Evolutionary conservation across 2,797 vertebrate species (phyloP).

Genomic region (Hydrolagus colliei): DNA sequence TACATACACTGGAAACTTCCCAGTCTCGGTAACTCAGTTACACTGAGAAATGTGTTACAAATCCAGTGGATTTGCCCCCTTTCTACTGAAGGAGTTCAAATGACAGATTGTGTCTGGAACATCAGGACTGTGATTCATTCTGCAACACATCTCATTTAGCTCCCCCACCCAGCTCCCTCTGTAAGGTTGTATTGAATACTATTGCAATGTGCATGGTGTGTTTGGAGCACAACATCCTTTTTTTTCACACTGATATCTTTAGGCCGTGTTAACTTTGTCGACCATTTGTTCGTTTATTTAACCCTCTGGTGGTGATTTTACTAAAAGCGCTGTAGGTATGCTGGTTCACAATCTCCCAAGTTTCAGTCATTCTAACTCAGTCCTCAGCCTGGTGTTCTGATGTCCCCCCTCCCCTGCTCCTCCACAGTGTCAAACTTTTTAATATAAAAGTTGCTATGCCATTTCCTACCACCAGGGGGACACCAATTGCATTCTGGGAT

Average conservation of each 20-base stretch:
- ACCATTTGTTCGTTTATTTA: not conserved
- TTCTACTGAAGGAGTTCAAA: not conserved
- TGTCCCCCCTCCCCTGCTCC: too few species aligned
- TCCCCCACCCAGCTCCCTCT: not conserved
- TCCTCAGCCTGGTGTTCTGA: too few species aligned
- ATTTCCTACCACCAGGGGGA: not conserved
- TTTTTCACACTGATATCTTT: not conserved
- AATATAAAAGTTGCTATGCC: too few species aligned
- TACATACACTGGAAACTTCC: too few species aligned
- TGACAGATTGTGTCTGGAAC: not conserved
- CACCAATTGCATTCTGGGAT: not conserved
- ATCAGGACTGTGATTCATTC: not conserved
- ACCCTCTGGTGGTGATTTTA: not conserved
- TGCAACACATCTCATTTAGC: not conserved
- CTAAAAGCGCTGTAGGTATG: not conserved
- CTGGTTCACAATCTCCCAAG: not conserved
- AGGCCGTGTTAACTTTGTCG: not conserved
- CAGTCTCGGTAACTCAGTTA: too few species aligned
- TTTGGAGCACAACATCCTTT: not conserved
- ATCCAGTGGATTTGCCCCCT: not conserved
- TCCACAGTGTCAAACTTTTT: not conserved
- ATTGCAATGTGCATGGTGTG: not conserved
- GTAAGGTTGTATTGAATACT: not conserved
- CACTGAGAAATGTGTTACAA: too few species aligned
- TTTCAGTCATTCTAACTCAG: not conserved